Evolutionary conservation across 2,797 vertebrate species (phyloP), one percentile per base, ranked within the genome.

Genomic region (Mallotus villosus): DNA sequence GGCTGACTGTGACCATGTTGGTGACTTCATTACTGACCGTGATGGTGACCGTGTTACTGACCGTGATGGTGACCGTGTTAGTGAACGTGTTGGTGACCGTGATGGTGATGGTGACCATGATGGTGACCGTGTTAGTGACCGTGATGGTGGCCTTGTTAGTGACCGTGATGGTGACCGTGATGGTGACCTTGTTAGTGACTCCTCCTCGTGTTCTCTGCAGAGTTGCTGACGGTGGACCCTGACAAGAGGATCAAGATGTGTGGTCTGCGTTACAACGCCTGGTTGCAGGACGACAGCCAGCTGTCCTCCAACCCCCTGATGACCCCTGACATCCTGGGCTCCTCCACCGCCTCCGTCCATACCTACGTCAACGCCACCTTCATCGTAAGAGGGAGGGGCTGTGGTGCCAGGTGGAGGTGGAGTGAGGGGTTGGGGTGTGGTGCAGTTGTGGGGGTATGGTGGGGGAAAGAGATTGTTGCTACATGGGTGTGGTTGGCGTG

Each of bases 171-270:
- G 34, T 8, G 34, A 37, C 34, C 8, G 5, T 37, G 34, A 6
- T 37, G 5, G 34, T 8, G 34, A 37, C 34, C 11, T 2, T 41
- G 27, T 17, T 82, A 67, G 63, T 76, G 62, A 65, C 27, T 4
- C 27, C 27, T 27, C 27, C 27, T 58, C 60, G 14, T 79, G 49
- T 71, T 25, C 4, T 46, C 74, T 55, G 22, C 78, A 99, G 98
- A 97, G 84, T 94, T 99, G 87, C 92, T 99, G 78, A 99, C 97
- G 0, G 98, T 99, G 64, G 98, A 99, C 91, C 97, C 98, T 81
- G 96, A 94, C 91, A 99, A 99, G 91, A 93, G 98, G 86, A 98
- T 99, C 86, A 99, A 99, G 88, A 99, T 99, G 96, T 97, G 95
- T 12, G 95, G 95, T 68, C 92, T 99, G 70, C 94, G 98, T 58